Base-by-base conservation (phyloP, 1,140 invertebrate species). In the Grapholita molesta region DNA sequence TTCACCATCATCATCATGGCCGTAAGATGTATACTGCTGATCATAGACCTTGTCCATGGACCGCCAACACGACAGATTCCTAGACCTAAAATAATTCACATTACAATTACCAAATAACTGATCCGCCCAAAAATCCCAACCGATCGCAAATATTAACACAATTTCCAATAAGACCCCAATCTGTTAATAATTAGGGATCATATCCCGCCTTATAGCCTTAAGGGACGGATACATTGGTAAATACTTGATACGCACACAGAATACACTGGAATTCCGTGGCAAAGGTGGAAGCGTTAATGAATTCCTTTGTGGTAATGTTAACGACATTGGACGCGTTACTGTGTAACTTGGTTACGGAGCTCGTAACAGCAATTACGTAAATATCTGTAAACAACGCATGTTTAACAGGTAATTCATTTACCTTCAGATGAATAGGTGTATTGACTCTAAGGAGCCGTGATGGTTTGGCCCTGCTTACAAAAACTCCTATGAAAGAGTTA, bases 211-310 rank as follows among this genome's bases (percentile, higher is more conserved):
- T 4, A 25, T 25, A 24, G 23, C 23, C 24, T n/a, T 25, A 5
- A n/a, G 53, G 53, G 53, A 25, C 24, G 53, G 24, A 30, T 42
- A 42, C n/a, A 42, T 5, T 3, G 38, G n/a, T 15, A 18, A 42
- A 57, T 57, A 57, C 53, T 57, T 57, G 53, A 11, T 57, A 28
- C 53, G 53, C 28, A 25, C 23, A 57, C 53, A 57, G 24, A 53
- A 53, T 57, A 28, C 9, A 1, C 53, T 28, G 12, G n/a, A 57
- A 57, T 57, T 57, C 53, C 24, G 24, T 25, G 11, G 53, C 53
- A 25, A 57, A 57, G 53, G 53, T 57, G 23, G 53, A n/a, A 57
- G 24, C 53, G 53, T 57, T 57, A 57, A 57, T 57, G 53, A 57
- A 57, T 57, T 57, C 53, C 53, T 57, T 57, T 57, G 53, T 57